Base-by-base conservation (phyloP, 2,113 vertebrate genomes). In the Xiphias gladius region DNA sequence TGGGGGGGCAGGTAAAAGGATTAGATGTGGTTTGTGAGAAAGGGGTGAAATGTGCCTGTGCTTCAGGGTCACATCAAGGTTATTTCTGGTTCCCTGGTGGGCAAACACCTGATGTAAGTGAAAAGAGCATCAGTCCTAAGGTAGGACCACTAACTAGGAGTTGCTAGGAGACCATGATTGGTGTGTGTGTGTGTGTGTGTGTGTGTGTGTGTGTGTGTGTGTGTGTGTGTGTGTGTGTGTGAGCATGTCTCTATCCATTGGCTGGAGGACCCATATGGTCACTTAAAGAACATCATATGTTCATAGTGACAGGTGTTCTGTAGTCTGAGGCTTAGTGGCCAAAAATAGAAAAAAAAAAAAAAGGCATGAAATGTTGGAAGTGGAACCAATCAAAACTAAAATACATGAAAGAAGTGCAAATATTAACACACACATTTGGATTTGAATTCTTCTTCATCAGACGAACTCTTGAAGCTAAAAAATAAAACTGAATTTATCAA, bases 121-220 rank as follows among this genome's bases (percentile, higher is more conserved):
- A 91, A 93, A 93, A 89, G 91, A 93, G 89, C 88, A 91, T 80
- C 65, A 63, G 75, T 91, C 91, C 90, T 88, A 89, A 90, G 92
- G 87, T 87, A 89, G 88, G 83, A 62, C 77, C 69, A 74, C 89
- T 92, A 94, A 92, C 92, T 91, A 93, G 87, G 84, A 88, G 90
- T 93, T 93, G 91, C 92, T 92, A 92, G 86, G 91, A 92, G 83
- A 93, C 91, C 68, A 52, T 68, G 76, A 79, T 77, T 77, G 32
- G 83, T 63, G 58, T 75, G 59, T 67, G 76, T 76, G 79, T 32
- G 30, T 59, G 2, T 50, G 48, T 41, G 48, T 30, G 9, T 30
- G 14, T 52, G 35, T 66, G 74, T 69, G 67, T 35, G 20, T 7
- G 30, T 19, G 83, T 63, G 58, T 75, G 59, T 67, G 76, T 76